Base-by-base conservation (phyloP, 2,113 vertebrate species). In the Cyprinus carpio region DNA sequence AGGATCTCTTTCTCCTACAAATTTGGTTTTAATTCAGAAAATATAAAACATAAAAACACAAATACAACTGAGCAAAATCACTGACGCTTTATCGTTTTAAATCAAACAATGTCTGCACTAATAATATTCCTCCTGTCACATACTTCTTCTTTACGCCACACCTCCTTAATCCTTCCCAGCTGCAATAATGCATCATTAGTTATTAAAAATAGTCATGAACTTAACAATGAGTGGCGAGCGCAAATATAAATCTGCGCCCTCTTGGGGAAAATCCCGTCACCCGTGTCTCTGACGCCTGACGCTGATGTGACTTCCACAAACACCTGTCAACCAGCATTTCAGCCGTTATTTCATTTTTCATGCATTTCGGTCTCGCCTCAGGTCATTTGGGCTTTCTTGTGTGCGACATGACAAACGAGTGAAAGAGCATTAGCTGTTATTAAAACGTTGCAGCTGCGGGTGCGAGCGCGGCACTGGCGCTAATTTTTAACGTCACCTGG, bases 331-430 rank as follows among this genome's bases (percentile, higher is more conserved):
- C 87, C 87, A 84, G 87, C 51, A 90, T 91, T 92, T 89, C 86
- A 91, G 87, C 91, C 91, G 91, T 92, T 93, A 93, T 93, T 92
- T 92, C 91, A 94, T 94, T 91, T 91, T 90, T 92, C 91, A 90
- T 43, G 81, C 88, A 78, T 90, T 93, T 91, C 87, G 75, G 83
- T 90, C 89, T 90, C 0, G 89, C 91, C 90, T 90, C 78, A 51
- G 92, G 91, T 86, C 88, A 84, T 86, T 82, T 81, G 27, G 69
- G 79, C 27, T 76, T 64, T 69, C 85, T 43, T 54, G 40, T 76
- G 75, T 64, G 84, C 43, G 12, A 88, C 86, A 89, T 89, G 65
- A 92, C 90, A 90, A 91, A 91, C 81, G 65, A 91, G 90, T 87
- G 86, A 89, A 87, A 76, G 75, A 78, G 58, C 85, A 85, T 86